Evolutionary conservation across 2,888 invertebrate species (phyloP), one percentile per base, ranked within the genome.

Genomic region (Thereva nobilitata): DNA sequence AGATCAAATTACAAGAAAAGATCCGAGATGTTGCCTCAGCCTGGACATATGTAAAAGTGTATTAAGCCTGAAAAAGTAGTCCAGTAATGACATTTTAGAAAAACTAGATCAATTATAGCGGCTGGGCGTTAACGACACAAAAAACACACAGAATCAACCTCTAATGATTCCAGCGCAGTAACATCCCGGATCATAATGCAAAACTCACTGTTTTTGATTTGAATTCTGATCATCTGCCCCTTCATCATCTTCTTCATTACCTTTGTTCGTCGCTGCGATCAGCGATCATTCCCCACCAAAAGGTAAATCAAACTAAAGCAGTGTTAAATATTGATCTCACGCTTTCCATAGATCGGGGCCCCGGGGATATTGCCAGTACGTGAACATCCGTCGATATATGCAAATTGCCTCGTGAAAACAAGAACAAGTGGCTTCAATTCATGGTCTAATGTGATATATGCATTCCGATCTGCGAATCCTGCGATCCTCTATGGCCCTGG

Each of bases 371-470:
- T n/a, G n/a, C 9, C 10, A 41, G 50, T 52, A 59, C 66, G 44
- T 59, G 57, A 37, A 50, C 59, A 44, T 47, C 49, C 50, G 44
- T 53, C 59, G 66, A 66, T 66, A 57, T 66, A 66, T 66, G 66
- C 66, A 66, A 66, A 66, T 66, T 66, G 66, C 57, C 59, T 45
- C 57, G 66, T 47, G 66, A 66, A 66, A 66, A 66, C 66, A 66
- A 66, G 66, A 66, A 66, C 66, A 66, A 66, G 66, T 66, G 66
- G 44, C 57, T 66, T 66, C 66, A 66, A 66, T 66, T 66, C 66
- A 61, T 10, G 67, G 54, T 61, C 67, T 67, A 67, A 67, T 67
- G 67, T 67, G 67, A 67, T 67, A 53, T 67, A 67, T 67, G 67
- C 61, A 67, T 67, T 53, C 47, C 50, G 34, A 50, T 50, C 49